Percentiles rank a stretch among this genome's conserved stretches.
Conservation (phyloP, 2,113 vertebrate genomes). For the Equus quagga region DNA sequence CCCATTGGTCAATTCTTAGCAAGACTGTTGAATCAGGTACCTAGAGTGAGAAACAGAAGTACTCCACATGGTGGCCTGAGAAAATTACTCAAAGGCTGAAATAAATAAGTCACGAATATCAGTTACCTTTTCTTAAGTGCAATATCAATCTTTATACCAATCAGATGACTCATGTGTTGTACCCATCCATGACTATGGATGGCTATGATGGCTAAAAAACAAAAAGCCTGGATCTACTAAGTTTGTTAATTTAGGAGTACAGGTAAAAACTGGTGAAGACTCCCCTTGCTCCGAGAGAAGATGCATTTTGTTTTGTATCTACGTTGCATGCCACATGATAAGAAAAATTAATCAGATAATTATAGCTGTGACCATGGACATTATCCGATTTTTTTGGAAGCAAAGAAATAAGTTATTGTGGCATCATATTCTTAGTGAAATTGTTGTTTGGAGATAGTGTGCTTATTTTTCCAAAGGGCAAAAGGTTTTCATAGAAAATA, state of each 20-base stretch:
- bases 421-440: neutral
- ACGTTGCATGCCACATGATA: neutral
- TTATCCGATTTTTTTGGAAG: neutral
- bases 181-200: neutral
- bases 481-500: neutral
- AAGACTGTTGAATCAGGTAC: neutral
- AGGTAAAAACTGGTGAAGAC: neutral
- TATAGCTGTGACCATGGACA: neutral
- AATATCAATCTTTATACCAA: neutral
- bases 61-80: neutral
- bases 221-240: neutral
- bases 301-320: neutral
- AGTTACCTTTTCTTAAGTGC: neutral
- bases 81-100: neutral
- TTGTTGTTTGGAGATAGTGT: neutral
- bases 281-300: neutral
- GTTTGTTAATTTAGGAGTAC: neutral
- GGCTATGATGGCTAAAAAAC: neutral
- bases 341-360: conserved; percentile 38
- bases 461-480: neutral
- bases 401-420: neutral
- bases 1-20: neutral
- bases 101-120: neutral
- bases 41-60: neutral
- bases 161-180: neutral